Evolutionary conservation across 2,888 invertebrate genomes (phyloP).

Genomic region (Clostera curtula): DNA sequence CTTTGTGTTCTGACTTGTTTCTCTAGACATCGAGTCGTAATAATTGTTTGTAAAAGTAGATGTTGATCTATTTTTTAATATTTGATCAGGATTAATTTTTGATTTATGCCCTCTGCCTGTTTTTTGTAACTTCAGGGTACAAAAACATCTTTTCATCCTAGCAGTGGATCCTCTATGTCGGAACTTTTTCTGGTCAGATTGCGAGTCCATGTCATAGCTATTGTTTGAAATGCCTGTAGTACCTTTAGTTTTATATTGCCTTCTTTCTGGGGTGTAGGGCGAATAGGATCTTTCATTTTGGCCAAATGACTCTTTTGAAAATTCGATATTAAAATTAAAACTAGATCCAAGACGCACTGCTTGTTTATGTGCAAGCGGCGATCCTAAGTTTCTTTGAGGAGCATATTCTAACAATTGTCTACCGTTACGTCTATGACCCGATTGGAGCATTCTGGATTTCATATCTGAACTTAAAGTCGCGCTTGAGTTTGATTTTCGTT

Average conservation of each 20-base stretch:
- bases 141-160: conserved; percentile 32
- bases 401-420: conserved; percentile 4
- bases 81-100: too few relatives aligned
- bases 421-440: neutral
- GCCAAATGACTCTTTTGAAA: conserved; percentile 20
- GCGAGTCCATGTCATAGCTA: conserved; percentile 9
- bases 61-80: conserved; percentile 18
- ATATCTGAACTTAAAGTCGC: conserved; percentile 1
- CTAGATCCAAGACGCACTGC: conserved; percentile 25
- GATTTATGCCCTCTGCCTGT: conserved; percentile 14
- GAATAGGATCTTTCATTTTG: conserved; percentile 3
- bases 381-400: conserved; percentile 5
- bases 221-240: conserved; percentile 4
- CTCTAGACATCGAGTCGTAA: conserved; percentile 8
- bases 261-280: conserved; percentile 5
- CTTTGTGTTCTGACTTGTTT: conserved; percentile 16
- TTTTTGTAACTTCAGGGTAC: conserved; percentile 27
- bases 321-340: conserved; percentile 30
- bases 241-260: conserved; percentile 7
- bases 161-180: conserved; percentile 16
- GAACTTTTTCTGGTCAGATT: conserved; percentile 13
- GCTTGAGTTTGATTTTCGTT: conserved; percentile 7
- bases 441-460: conserved; percentile 5
- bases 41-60: conserved; percentile 8
- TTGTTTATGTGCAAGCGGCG: conserved; percentile 11